Percentiles rank a stretch among this genome's conserved stretches.
Conservation (phyloP, 1,140 invertebrate species). For the Cydia amplana region DNA sequence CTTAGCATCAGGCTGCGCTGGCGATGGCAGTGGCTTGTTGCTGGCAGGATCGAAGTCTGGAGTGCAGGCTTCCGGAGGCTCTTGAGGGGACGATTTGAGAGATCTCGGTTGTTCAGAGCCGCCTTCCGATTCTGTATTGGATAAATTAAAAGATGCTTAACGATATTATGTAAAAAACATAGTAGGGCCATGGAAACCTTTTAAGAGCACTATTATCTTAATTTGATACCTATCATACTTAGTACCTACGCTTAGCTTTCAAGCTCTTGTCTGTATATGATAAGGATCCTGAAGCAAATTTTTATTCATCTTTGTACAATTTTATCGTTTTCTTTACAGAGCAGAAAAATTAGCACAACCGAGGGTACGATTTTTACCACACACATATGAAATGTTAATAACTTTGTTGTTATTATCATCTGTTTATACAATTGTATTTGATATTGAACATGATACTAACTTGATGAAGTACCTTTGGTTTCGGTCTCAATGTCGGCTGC, state of each 20-base stretch:
- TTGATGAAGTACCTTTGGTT: constrained; percentile 57
- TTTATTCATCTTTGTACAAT: too few relatives aligned
- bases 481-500: constrained; percentile 66
- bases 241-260: too few relatives aligned
- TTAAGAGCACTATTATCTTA: too few relatives aligned
- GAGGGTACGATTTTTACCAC: too few relatives aligned
- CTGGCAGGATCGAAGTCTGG: constrained; percentile 46
- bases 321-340: too few relatives aligned
- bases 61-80: constrained; percentile 52
- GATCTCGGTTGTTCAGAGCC: constrained; percentile 53
- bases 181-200: not conserved
- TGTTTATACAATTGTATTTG: not conserved
- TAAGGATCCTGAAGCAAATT: too few relatives aligned
- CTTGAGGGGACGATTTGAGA: constrained; percentile 57
- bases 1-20: constrained; percentile 43
- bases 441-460: not conserved
- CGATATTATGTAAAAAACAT: not conserved
- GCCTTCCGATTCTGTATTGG: constrained; percentile 49
- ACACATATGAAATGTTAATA: too few relatives aligned
- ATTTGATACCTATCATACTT: too few relatives aligned
- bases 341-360: too few relatives aligned
- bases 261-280: too few relatives aligned
- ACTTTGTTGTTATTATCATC: too few relatives aligned
- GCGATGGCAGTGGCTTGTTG: constrained; percentile 43
- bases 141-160: not conserved